Conservation (phyloP, 92 coral and sea anemone species). For the Meandrina meandrites region DNA sequence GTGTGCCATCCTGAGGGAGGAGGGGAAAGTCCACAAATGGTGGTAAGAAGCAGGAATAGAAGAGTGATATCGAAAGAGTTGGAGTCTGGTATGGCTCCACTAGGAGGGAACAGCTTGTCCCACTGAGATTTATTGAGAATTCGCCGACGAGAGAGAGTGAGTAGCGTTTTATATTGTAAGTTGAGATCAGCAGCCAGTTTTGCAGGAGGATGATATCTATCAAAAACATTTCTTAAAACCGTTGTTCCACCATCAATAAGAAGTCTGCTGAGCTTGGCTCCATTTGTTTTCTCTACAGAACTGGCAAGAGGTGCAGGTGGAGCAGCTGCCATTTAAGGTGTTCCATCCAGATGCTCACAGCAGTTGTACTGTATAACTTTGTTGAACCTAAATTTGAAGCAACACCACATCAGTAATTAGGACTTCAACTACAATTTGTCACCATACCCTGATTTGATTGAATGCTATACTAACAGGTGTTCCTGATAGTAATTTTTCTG, state of each 20-base stretch:
- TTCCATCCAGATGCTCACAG: too few relatives aligned
- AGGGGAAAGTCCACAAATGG: neutral
- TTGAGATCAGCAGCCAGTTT: neutral
- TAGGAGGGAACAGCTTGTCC: neutral
- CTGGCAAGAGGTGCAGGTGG: neutral
- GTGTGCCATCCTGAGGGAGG: neutral
- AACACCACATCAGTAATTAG: too few relatives aligned
- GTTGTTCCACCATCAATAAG: constrained; percentile 5
- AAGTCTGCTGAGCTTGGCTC: neutral
- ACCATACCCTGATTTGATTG: too few relatives aligned
- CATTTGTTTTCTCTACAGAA: neutral
- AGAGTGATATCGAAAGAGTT: neutral
- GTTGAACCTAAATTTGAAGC: too few relatives aligned
- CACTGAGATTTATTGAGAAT: neutral
- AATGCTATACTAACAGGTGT: too few relatives aligned
- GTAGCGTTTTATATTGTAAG: neutral
- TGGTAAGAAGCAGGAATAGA: neutral
- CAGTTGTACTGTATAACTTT: too few relatives aligned
- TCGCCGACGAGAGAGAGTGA: neutral
- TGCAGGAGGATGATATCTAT: neutral
- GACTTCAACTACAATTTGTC: too few relatives aligned
- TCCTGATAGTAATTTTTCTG: too few relatives aligned
- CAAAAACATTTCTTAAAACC: neutral
- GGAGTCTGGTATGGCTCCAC: neutral
- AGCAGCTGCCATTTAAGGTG: neutral